phyloP scores from a whole-genome alignment of 92 coral and sea anemone genomes.

The Palythoa caribaeorum region DNA sequence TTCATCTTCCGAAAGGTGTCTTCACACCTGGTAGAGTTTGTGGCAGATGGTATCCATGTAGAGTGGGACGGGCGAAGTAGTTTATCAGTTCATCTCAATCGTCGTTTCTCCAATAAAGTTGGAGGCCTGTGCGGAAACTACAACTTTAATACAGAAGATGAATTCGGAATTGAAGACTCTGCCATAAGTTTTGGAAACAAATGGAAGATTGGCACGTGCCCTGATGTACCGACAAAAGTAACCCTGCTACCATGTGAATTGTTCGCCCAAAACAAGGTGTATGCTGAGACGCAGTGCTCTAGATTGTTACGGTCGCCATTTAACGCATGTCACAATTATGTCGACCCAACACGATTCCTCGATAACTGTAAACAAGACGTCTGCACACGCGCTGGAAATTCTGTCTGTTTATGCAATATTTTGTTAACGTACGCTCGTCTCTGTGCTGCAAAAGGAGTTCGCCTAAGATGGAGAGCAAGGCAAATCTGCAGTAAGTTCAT shows the following conservation, averaged over 20 bases:
- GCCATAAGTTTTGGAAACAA: slow-evolving; percentile 46
- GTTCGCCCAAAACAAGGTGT: slow-evolving; percentile 28
- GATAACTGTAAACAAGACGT: slow-evolving; percentile 53
- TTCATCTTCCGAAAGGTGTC: slow-evolving; percentile 38
- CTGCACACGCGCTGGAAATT: slow-evolving; percentile 45
- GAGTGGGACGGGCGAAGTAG: slow-evolving; percentile 54
- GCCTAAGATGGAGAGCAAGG: slow-evolving; percentile 17
- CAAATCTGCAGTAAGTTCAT: not conserved
- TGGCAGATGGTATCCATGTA: slow-evolving; percentile 22
- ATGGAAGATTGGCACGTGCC: slow-evolving; percentile 35
- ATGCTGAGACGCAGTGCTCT: slow-evolving; percentile 45
- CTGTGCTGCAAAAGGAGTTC: slow-evolving; percentile 52
- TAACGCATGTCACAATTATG: slow-evolving; percentile 47
- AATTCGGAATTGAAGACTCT: slow-evolving; percentile 47
- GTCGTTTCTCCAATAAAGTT: slow-evolving; percentile 29
- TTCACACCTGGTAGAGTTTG: slow-evolving; percentile 34
- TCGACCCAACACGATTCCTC: slow-evolving; percentile 32
- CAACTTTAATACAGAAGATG: slow-evolving; percentile 49
- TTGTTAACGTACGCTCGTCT: slow-evolving; percentile 35
- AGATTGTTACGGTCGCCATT: slow-evolving; percentile 36
- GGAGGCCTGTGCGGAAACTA: slow-evolving; percentile 55
- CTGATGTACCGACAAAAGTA: not conserved
- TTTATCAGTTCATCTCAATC: slow-evolving; percentile 38
- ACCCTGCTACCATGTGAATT: slow-evolving; percentile 21
- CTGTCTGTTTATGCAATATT: slow-evolving; percentile 41